Conservation (phyloP, 1,140 invertebrate genomes). For the Pentalonia nigronervosa region DNA sequence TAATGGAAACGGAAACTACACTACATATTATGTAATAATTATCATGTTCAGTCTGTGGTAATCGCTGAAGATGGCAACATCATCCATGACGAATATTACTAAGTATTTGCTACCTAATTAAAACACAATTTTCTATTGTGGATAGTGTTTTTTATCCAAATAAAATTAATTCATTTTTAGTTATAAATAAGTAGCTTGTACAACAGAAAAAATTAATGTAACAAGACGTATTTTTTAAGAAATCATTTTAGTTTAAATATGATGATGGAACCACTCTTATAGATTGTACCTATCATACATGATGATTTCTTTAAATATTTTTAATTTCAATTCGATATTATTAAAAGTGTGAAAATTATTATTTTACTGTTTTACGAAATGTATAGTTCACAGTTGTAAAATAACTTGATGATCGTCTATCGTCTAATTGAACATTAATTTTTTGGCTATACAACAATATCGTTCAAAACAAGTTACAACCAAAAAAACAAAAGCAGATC, state of each 20-base stretch:
- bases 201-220: background rate
- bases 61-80: background rate
- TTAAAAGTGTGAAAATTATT: no score
- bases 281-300: background rate
- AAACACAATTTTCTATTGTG: background rate
- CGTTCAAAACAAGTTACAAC: background rate
- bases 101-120: background rate
- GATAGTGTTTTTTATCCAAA: background rate
- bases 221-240: background rate
- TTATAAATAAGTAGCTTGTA: background rate
- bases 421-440: background rate
- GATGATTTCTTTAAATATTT: no score
- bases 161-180: background rate
- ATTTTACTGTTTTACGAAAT: no score
- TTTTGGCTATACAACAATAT: background rate
- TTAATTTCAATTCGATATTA: no score
- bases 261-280: background rate
- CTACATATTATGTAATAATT: slow-evolving; percentile 11
- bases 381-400: no score
- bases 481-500: background rate
- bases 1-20: background rate
- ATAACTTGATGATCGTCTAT: no score
- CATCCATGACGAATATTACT: background rate
- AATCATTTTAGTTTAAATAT: background rate
- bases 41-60: background rate